Base-by-base conservation (phyloP, 1,140 invertebrate genomes). In the Mylabris phalerata region DNA sequence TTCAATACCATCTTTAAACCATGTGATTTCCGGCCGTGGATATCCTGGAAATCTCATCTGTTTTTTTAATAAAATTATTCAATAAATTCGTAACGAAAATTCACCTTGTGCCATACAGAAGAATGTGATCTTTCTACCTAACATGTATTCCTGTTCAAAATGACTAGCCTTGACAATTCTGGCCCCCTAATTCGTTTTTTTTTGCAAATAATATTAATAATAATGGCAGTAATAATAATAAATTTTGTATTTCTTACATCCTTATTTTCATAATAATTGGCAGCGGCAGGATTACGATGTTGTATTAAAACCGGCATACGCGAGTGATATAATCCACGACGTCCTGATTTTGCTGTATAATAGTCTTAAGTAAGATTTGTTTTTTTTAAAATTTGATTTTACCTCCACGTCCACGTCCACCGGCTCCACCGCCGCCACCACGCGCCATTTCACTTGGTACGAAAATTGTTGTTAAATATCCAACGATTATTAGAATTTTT, bases 1-100 rank as follows among this genome's bases (percentile, higher is more conserved):
- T 73, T 95, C 92, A 13, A 88, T 85, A 9, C 91, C 91, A 76
- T 95, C 92, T 75, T 95, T 95, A 71, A 91, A 93, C 92, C 92
- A 94, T 6, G 90, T 93, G 44, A 94, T 92, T 50, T 92, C 87
- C 0, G 90, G 90, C 50, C 90, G 76, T 9, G 92, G 92, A 54
- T 81, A 82, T 7, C 69, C 69, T 71, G 58, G 41, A 41, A 50
- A 5, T 50, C 24, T 27, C 11, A 19, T 19, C 19, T 19, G 19
- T 19, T 19, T 19, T 19, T 50, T n/a, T 40, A 19, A 40, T 13
- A 42, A n/a, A 9, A 7, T n/a, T 10, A 42, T 42, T 42, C 6
- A 40, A n/a, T 42, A 9, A 44, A 32, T 54, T 45, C 9, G 9
- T 3, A 45, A 9, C 25, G 4, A 39, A 6, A 9, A 38, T 11